Evolutionary conservation across 2,888 invertebrate species (phyloP).

Genomic region (Stenolophus ochropezus): DNA sequence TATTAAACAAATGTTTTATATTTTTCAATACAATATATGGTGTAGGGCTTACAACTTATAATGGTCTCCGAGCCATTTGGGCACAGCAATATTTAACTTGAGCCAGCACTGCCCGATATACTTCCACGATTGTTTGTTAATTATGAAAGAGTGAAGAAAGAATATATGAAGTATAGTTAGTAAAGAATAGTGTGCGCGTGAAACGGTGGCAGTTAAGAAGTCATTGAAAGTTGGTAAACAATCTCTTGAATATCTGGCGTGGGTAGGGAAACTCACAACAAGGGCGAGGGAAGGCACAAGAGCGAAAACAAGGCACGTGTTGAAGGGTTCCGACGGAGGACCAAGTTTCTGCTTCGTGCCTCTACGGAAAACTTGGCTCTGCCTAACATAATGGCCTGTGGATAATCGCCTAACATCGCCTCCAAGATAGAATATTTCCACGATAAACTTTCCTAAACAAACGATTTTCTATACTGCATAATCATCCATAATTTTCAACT

Average conservation of each 20-base stretch:
- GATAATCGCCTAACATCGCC: conserved; percentile 37
- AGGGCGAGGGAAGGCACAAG: not conserved
- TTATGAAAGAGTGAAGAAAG: not conserved
- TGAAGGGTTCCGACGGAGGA: conserved; percentile 27
- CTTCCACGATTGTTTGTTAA: too few species aligned
- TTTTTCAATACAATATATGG: too few species aligned
- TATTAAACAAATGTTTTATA: too few species aligned
- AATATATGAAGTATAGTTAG: not conserved
- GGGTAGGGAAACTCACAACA: not conserved
- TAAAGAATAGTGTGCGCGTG: not conserved
- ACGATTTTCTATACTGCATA: conserved; percentile 34
- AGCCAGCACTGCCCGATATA: too few species aligned
- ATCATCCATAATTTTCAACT: conserved; percentile 4
- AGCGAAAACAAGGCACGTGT: conserved; percentile 14
- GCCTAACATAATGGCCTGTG: conserved; percentile 35
- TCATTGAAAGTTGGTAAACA: not conserved
- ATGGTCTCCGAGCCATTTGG: too few species aligned
- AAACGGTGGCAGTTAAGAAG: not conserved
- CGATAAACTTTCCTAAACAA: conserved; percentile 25
- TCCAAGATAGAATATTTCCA: conserved; percentile 26
- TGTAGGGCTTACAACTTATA: too few species aligned
- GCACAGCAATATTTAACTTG: too few species aligned
- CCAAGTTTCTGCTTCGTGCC: conserved; percentile 17
- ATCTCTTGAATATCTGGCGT: not conserved
- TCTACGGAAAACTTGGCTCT: conserved; percentile 12